Evolutionary conservation across 2,797 vertebrate genomes (phyloP).

Genomic region (Furcifer pardalis): DNA sequence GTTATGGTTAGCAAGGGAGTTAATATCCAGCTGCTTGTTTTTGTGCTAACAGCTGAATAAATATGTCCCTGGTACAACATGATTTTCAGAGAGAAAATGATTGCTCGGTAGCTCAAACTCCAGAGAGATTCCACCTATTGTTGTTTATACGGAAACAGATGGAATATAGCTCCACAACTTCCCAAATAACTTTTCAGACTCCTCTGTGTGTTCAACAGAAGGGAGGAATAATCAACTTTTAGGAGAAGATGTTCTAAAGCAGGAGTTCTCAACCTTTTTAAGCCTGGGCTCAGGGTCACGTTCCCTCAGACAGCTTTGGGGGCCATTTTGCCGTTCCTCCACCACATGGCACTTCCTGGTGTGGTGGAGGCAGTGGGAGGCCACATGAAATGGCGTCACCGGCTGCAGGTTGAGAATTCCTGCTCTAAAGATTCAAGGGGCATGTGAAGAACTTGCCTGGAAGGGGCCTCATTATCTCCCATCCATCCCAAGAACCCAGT

Average conservation of each 20-base stretch:
- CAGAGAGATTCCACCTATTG: conserved; percentile 33
- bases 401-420: no score
- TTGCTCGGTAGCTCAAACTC: conserved; percentile 42
- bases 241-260: conserved; percentile 8
- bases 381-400: no score
- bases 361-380: no score
- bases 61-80: conserved; percentile 50
- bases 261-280: no score
- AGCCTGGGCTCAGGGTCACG: no score
- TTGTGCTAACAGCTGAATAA: conserved; percentile 70
- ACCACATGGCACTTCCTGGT: no score
- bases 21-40: conserved; percentile 65
- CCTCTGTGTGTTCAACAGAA: conserved; percentile 19
- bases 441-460: no score
- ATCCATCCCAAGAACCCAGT: no score
- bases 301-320: no score
- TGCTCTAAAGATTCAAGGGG: no score
- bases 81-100: conserved; percentile 52
- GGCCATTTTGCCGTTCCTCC: no score
- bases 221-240: conserved; percentile 13
- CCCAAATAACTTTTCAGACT: conserved; percentile 42
- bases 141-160: conserved; percentile 57
- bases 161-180: conserved; percentile 34
- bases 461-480: no score
- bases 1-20: conserved; percentile 51